Conservation (phyloP, 2,888 invertebrate genomes). For the Archips crataeganus region DNA sequence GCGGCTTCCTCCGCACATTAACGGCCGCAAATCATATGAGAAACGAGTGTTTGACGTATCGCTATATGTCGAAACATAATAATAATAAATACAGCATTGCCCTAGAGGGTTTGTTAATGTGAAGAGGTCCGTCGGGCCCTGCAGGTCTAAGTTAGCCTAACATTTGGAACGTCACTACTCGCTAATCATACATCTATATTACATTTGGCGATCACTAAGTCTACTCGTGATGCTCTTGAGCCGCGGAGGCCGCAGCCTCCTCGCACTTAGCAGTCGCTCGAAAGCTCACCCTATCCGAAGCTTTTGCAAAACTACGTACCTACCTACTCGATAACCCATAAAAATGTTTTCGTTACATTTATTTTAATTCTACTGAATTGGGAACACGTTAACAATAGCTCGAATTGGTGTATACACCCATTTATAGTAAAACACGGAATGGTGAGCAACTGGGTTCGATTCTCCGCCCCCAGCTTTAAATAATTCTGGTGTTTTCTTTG, state of each 20-base stretch:
- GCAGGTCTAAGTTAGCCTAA: conserved; percentile 78
- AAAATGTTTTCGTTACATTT: neutral
- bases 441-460: too few species aligned
- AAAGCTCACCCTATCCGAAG: neutral
- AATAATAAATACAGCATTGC: conserved; percentile 38
- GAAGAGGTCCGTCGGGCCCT: conserved; percentile 64
- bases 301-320: neutral
- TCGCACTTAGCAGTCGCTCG: neutral
- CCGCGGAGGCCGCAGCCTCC: conserved; percentile 3
- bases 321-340: neutral
- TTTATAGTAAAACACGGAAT: too few species aligned
- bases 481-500: too few species aligned
- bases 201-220: conserved; percentile 84
- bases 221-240: conserved; percentile 63
- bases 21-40: conserved; percentile 45
- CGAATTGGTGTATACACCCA: too few species aligned
- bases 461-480: too few species aligned
- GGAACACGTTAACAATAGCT: too few species aligned
- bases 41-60: conserved; percentile 14
- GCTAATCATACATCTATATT: conserved; percentile 83
- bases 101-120: conserved; percentile 49
- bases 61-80: conserved; percentile 12
- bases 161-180: conserved; percentile 85
- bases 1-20: conserved; percentile 49
- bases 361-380: too few species aligned